These are phyloP conservation scores for Shargacucullia verbasci DNA, from an alignment of 2,888 invertebrate genomes.

Conservation along the genomic window DNA sequence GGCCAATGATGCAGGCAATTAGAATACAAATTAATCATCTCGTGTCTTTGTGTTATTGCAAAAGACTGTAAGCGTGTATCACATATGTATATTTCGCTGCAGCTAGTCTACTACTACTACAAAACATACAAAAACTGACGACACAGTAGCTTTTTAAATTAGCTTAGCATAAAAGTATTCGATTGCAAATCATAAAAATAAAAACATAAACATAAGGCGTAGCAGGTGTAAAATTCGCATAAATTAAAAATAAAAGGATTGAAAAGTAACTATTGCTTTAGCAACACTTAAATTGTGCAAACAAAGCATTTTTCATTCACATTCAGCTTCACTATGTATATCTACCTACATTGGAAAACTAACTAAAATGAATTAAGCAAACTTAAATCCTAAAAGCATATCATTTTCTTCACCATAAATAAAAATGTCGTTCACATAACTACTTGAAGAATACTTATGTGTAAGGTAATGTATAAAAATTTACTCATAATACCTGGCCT, in stretches of 20 bases:
- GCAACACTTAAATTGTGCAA: too few relatives aligned
- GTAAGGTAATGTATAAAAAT: too few relatives aligned
- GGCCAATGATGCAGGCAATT: too few relatives aligned
- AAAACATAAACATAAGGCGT: neutral
- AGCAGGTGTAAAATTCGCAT: neutral
- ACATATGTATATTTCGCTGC: neutral
- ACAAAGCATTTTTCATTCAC: neutral
- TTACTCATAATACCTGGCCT: constrained; percentile 3
- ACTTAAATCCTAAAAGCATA: neutral
- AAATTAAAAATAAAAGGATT: neutral
- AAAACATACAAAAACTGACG: neutral
- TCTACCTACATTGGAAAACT: neutral
- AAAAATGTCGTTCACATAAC: too few relatives aligned
- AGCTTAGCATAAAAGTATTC: neutral
- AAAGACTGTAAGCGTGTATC: too few relatives aligned
- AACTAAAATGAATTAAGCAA: neutral
- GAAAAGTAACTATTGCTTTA: too few relatives aligned
- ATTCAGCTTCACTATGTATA: too few relatives aligned
- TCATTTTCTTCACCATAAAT: too few relatives aligned
- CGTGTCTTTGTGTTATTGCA: too few relatives aligned
- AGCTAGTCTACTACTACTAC: neutral
- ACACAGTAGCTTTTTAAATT: neutral
- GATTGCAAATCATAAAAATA: neutral
- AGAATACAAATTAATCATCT: too few relatives aligned
- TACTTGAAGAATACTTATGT: too few relatives aligned